These are phyloP conservation scores for Lophochroa leadbeateri DNA, from an alignment of 2,113 vertebrate genomes.

Conservation along the genomic window DNA sequence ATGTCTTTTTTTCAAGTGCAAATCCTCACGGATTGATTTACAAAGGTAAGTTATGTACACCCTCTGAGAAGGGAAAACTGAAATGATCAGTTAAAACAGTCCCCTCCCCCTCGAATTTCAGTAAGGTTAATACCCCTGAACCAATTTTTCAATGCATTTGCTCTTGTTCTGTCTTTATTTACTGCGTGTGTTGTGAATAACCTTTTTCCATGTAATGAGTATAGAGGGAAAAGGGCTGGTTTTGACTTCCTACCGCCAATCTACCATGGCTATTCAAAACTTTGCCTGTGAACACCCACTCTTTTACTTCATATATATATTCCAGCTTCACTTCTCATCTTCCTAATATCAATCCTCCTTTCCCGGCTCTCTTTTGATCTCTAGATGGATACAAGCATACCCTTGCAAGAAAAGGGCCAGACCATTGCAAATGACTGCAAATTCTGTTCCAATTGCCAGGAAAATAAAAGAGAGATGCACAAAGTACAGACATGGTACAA, in stretches of 20 bases:
- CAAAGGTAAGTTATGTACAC: not conserved
- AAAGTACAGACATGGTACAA: not conserved
- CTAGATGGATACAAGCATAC: rapidly evolving
- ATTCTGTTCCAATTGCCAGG: not conserved
- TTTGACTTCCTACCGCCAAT: not conserved
- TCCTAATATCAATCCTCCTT: not conserved
- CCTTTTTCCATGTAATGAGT: not conserved
- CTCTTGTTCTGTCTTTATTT: not conserved
- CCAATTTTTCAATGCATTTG: not conserved
- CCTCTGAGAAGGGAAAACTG: not conserved
- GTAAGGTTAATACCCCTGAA: not conserved
- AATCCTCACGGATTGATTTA: not conserved
- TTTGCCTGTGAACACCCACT: not conserved
- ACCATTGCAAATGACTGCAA: not conserved
- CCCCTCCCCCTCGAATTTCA: not conserved
- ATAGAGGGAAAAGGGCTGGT: not conserved
- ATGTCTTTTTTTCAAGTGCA: not conserved
- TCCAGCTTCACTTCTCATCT: not conserved
- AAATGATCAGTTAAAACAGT: not conserved
- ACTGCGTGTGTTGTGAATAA: not conserved
- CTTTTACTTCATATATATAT: not conserved
- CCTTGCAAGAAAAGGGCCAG: not conserved
- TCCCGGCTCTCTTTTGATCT: not conserved
- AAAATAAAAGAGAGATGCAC: not conserved
- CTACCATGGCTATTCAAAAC: not conserved